A percentile compares a stretch with the other conserved stretches of the same genome.
Conservation (phyloP, 2,888 invertebrate species). For the Eupithecia insigniata region DNA sequence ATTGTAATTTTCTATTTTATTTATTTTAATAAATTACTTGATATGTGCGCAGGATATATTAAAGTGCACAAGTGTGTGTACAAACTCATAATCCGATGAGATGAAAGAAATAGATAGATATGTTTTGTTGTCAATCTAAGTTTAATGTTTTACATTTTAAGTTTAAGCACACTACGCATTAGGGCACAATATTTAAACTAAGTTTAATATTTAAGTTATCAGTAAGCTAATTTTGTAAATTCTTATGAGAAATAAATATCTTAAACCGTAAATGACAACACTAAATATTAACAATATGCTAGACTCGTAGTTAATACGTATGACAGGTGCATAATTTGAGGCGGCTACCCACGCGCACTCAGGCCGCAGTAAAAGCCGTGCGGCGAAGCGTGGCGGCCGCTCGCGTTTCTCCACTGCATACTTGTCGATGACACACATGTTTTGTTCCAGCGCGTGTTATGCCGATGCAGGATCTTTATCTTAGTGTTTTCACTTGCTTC, state of each 20-base stretch:
- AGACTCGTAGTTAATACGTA: not conserved
- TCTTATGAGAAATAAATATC: too few relatives aligned
- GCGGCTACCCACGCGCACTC: constrained; percentile 42
- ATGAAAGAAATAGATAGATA: not conserved
- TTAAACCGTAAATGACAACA: too few relatives aligned
- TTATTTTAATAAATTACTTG: not conserved
- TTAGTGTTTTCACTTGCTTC: constrained; percentile 29
- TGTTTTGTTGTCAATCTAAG: too few relatives aligned
- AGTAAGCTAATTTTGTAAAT: too few relatives aligned
- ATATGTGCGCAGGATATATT: not conserved
- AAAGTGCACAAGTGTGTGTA: not conserved
- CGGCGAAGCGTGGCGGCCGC: constrained; percentile 65
- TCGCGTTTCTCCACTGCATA: constrained; percentile 80
- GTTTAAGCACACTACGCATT: too few relatives aligned
- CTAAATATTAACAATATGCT: too few relatives aligned
- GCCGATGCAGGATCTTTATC: constrained; percentile 48
- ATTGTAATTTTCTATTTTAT: too few relatives aligned
- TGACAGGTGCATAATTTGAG: constrained; percentile 1
- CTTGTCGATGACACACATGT: constrained; percentile 78
- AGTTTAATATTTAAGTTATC: too few relatives aligned
- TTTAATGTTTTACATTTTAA: too few relatives aligned
- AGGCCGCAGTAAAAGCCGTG: constrained; percentile 59
- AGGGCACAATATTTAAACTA: too few relatives aligned
- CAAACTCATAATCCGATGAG: not conserved
- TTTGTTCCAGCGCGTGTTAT: constrained; percentile 61